Base-by-base conservation (phyloP, 1,140 invertebrate genomes). In the Drosophila grimshawi region DNA sequence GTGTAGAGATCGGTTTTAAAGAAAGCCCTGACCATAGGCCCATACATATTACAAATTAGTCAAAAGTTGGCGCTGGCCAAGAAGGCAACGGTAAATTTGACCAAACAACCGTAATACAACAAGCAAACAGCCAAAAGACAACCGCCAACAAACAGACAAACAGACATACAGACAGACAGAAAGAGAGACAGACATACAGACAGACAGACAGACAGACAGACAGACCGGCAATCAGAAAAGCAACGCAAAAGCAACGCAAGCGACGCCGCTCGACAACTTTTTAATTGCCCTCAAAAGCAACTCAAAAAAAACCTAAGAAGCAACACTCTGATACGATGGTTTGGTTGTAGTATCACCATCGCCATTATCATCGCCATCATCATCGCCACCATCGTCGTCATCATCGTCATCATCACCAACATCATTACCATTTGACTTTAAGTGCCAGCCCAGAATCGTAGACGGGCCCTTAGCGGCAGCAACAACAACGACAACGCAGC, bases 241-340 rank as follows among this genome's bases (percentile, higher is more conserved):
- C 19, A 19, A 19, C 19, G 27, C 53, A 39, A 61, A 78, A 53
- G 64, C 71, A 73, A 68, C 67, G 65, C 67, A 78, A 46, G 39
- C 37, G 56, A 75, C 80, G 75, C 70, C 74, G 80, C 81, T 85
- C 77, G 67, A 86, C 78, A 86, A 85, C 68, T 85, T 85, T 85
- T 85, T 85, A 85, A 85, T 85, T 85, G 81, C 81, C 81, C 73
- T 67, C 64, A 85, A 85, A 83, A 80, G 29, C 74, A 46, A 81
- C 66, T 81, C 41, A 41, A 77, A 72, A 72, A 78, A 65, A 56
- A 59, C 55, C 39, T 29, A 52, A 51, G n/a, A 59, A 52, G 41
- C 35, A 65, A 64, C 59, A 69, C 61, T 46, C 35, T 1, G 32
- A 45, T 32, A n/a, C 41, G 39, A 35, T 46, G 30, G 56, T 19